Evolutionary conservation across 2,888 invertebrate species (phyloP), one percentile per base, ranked within the genome.

Genomic region (Adineta ricciae): DNA sequence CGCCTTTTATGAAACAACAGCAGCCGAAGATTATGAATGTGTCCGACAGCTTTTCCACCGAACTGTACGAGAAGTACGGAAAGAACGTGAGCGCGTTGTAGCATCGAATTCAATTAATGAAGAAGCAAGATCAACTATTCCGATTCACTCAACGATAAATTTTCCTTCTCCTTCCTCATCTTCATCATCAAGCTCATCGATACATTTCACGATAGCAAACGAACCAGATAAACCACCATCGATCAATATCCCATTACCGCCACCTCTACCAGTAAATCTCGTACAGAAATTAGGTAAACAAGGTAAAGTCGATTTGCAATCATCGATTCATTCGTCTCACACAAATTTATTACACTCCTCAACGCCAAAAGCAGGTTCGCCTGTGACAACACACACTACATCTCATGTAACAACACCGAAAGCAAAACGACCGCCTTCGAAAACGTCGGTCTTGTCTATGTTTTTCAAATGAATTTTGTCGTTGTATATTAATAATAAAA

Each of bases 21-120:
- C 90, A 3, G 90, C 90, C 7, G 91, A 91, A 86, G 90, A 90
- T 82, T 90, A 88, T 86, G 89, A 89, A 82, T 88, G 88, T 50
- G 90, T 90, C 16, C 89, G 89, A 86, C 87, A 87, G 83, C 88
- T 90, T 56, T 90, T 91, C 87, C 89, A 89, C 84, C 89, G 89
- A 56, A 86, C 89, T 27, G 87, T 90, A 14, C 86, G 88, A 64
- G 89, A 90, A 46, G 88, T 89, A 64, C 88, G 89, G 41, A 87
- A 88, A 38, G 88, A 89, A 83, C 88, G 88, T 52, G 90, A 90
- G 83, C 86, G 78, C 32, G 64, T 36, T 64, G 32, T 64, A 19
- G 64, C 64, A 41, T 78, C 78, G 19, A 78, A 78, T 78, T n/a
- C 78, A 24, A 78, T 78, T n/a, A n/a, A 78, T n/a, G 78, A 78